Evolutionary conservation across 2,888 invertebrate species (phyloP), one percentile per base, ranked within the genome.

Genomic region (Mythimna lalbum): DNA sequence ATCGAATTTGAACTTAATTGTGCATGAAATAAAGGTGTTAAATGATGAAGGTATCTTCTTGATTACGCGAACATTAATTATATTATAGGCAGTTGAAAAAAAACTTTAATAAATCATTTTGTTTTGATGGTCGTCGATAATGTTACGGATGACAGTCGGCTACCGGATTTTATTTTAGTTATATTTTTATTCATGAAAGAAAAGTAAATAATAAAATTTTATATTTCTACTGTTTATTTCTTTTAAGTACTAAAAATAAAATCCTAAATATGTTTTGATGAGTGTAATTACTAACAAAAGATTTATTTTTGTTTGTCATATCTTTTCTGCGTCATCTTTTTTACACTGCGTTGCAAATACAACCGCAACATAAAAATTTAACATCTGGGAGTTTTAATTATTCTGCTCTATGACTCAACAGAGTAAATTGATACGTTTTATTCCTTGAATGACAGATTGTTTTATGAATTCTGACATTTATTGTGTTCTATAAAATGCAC

Each of bases 141-240:
- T 87, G 84, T 87, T 79, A 75, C 77, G 79, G 86, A 81, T 89
- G 91, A 91, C 90, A 89, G 85, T 80, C 63, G 67, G 92, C 92
- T 92, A 92, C 92, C 73, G 91, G 81, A 66, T 73, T 80, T 74
- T 69, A 53, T 52, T 57, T 6, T 19, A 0, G n/a, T 60, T 60
- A 6, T 63, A 23, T 71, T 66, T 63, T 56, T 27, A 43, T 55
- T 36, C 6, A 52, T 47, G 23, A 52, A 43, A 33, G 60, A 49
- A 66, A 77, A 27, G 36, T 62, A 52, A 70, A 63, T 39, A 50
- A 21, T 21, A 1, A 39, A 14, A 17, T 14, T 2, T 9, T 17
- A 21, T 31, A 49, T 60, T 55, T 78, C 43, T 33, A 43, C 33
- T 23, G 27, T 50, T 50, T 50, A 27, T 50, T 78, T 50, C 43